Percentiles rank a stretch among this genome's conserved stretches.
Conservation (phyloP, 2,888 invertebrate species). For the Formica aserva region DNA sequence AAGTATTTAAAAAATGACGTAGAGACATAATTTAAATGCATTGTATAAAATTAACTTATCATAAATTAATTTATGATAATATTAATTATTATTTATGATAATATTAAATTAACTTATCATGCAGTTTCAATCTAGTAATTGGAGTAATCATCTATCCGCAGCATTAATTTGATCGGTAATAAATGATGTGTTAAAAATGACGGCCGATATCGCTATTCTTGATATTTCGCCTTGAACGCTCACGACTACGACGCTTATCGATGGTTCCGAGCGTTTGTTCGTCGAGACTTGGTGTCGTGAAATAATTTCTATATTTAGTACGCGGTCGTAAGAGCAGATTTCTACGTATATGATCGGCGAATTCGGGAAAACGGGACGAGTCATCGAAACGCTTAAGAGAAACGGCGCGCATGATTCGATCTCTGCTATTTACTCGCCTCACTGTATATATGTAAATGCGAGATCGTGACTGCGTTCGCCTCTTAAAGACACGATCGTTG, state of each 20-base stretch:
- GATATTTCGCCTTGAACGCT: constrained; percentile 46
- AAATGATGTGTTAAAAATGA: background rate
- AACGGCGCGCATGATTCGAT: constrained; percentile 56
- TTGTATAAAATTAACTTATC: background rate
- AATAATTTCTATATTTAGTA: constrained; percentile 75
- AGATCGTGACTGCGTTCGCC: constrained; percentile 41
- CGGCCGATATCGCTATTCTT: constrained; percentile 53
- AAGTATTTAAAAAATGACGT: background rate
- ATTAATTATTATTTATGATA: too few relatives aligned
- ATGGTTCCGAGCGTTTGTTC: background rate
- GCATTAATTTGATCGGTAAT: constrained; percentile 52
- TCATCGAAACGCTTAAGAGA: constrained; percentile 56
- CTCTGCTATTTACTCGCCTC: constrained; percentile 25
- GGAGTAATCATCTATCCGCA: constrained; percentile 2
- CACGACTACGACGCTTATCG: constrained; percentile 41
- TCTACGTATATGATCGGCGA: constrained; percentile 54
- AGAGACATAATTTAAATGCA: background rate
- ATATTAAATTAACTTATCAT: background rate
- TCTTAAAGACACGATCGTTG: constrained; percentile 48
- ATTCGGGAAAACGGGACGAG: constrained; percentile 62
- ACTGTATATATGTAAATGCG: background rate
- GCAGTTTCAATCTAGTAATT: background rate
- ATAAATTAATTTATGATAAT: too few relatives aligned
- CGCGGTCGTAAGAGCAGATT: constrained; percentile 27
- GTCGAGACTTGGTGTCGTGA: constrained; percentile 49